Evolutionary conservation across 1,140 invertebrate species (phyloP).

Genomic region (Heliothis virescens): DNA sequence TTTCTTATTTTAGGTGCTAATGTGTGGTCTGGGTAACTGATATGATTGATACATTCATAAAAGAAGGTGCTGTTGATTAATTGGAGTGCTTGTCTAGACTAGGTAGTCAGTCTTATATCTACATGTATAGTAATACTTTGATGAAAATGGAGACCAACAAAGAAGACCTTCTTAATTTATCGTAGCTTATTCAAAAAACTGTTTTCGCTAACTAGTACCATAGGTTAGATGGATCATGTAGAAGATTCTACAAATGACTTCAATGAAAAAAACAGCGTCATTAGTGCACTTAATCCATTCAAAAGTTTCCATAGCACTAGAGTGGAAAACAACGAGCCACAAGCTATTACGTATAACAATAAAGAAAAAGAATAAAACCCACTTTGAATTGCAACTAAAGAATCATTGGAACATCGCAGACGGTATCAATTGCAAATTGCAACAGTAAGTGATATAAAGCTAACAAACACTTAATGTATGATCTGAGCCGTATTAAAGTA

Average conservation of each 20-base stretch:
- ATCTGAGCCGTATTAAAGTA: slow-evolving; percentile 43
- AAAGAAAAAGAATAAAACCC: neutral
- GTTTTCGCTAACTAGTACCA: too few relatives aligned
- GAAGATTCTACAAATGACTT: too few relatives aligned
- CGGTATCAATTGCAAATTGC: slow-evolving; percentile 43
- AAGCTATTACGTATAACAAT: neutral
- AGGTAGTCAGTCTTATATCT: too few relatives aligned
- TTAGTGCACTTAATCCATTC: too few relatives aligned
- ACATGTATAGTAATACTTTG: too few relatives aligned
- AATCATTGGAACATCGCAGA: slow-evolving; percentile 20
- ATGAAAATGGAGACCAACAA: too few relatives aligned
- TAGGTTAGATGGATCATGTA: too few relatives aligned
- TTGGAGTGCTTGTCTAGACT: neutral
- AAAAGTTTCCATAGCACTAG: neutral
- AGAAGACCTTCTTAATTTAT: too few relatives aligned
- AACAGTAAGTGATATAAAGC: slow-evolving; percentile 49
- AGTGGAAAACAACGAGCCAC: neutral
- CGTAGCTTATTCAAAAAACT: too few relatives aligned
- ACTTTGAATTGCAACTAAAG: neutral
- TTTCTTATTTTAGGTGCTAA: slow-evolving; percentile 42
- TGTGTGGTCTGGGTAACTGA: slow-evolving; percentile 34
- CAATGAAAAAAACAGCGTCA: too few relatives aligned
- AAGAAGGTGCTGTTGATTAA: neutral
- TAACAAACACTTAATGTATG: slow-evolving; percentile 44
- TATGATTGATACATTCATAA: slow-evolving; percentile 15